Evolutionary conservation across 2,888 invertebrate genomes (phyloP), one percentile per base, ranked within the genome.

Genomic region (Rhodophaea formosa): DNA sequence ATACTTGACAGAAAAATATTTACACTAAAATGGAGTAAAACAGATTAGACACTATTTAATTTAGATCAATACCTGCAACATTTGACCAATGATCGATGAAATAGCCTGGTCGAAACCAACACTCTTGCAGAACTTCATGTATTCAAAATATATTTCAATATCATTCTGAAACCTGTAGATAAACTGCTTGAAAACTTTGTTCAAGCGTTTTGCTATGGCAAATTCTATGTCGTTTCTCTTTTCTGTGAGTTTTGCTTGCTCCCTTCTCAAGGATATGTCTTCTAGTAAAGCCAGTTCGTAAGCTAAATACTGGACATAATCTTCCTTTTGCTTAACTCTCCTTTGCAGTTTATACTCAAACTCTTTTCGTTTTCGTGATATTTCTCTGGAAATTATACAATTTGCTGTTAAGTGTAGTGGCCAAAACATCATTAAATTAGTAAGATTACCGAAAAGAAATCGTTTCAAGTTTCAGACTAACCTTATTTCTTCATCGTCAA

Each of bases 71-170:
- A 94, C 94, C 88, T 93, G 92, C 49, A 94, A 74, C 92, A 94
- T 93, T 75, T 92, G 92, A 61, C 93, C 92, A 62, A 94, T 92
- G 55, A 93, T 92, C 14, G 90, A 86, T 8, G 93, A 90, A 15
- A 93, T 91, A 51, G 93, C 92, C 55, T 87, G 77, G 23, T 88
- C 80, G 67, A 92, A 93, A 7, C 93, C 91, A 29, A 94, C 93
- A 76, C 93, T 92, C 69, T 93, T 94, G 70, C 95, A 95, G 78
- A 97, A 97, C 71, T 95, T 95, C 56, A 97, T 94, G 72, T 95
- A 96, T 46, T 95, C 94, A 70, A 95, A 91, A 94, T 96, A 96
- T 58, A 97, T 89, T 64, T 94, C 92, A 43, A 95, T 83, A 74
- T 97, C 96, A 71, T 94, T 92, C 69, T 95, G 93, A 74, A 95